Conservation (phyloP, 1,140 invertebrate species). For the Drosophila bocqueti region DNA sequence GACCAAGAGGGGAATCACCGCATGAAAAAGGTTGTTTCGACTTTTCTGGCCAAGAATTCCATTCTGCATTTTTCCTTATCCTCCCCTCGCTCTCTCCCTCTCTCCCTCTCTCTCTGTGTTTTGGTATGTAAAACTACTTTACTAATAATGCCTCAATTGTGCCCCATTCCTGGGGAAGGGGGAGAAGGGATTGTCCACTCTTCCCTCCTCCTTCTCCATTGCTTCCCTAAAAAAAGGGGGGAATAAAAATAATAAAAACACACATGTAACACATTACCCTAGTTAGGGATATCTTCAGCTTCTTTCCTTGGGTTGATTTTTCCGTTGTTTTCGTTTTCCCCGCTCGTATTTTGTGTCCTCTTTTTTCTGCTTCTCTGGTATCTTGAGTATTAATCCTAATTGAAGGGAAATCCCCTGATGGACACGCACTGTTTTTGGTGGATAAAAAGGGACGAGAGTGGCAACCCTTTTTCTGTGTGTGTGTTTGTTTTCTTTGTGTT, state of each 20-base stretch:
- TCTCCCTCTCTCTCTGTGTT: constrained; percentile 4
- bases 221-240: not conserved
- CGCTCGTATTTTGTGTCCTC: constrained; percentile 30
- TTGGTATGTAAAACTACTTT: constrained; percentile 74
- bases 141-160: constrained; percentile 84
- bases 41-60: constrained; percentile 29
- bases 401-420: constrained; percentile 82
- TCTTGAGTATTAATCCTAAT: constrained; percentile 83
- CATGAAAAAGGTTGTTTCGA: constrained; percentile 19
- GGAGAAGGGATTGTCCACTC: constrained; percentile 31
- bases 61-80: constrained; percentile 13
- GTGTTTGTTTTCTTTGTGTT: constrained; percentile 13
- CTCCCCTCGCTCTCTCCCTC: not conserved
- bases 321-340: constrained; percentile 24
- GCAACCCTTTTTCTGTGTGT: constrained; percentile 62
- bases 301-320: constrained; percentile 22
- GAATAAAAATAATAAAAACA: constrained; percentile 9
- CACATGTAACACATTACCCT: constrained; percentile 72
- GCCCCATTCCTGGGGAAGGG: constrained; percentile 40
- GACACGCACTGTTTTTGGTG: constrained; percentile 57
- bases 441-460: constrained; percentile 29
- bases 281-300: constrained; percentile 54
- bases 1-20: constrained; percentile 2
- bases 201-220: not conserved
- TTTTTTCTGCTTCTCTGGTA: constrained; percentile 56